Conservation (phyloP, 2,888 invertebrate species). For the Drosophila paranaensis region DNA sequence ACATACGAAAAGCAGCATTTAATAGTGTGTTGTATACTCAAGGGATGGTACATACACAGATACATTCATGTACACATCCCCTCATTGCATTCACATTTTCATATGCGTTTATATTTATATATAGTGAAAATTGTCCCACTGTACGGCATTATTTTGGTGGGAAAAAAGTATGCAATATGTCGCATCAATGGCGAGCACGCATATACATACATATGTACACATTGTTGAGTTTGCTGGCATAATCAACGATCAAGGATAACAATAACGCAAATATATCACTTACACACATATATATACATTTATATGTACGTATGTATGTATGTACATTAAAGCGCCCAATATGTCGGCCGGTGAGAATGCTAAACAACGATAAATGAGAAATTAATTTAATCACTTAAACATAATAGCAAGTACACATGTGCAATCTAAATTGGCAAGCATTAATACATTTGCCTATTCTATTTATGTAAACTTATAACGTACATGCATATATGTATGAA, state of each 20-base stretch:
- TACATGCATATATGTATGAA: conserved; percentile 33
- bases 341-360: conserved; percentile 35
- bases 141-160: conserved; percentile 47
- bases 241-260: conserved; percentile 11
- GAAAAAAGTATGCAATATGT: conserved; percentile 37
- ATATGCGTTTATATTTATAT: conserved; percentile 1
- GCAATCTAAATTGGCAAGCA: conserved; percentile 31
- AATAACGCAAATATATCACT: conserved; percentile 9
- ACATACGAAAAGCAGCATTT: conserved; percentile 1
- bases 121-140: conserved; percentile 26
- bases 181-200: neutral
- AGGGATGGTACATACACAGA: conserved; percentile 6
- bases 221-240: neutral
- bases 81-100: no score
- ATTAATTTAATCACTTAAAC: conserved; percentile 10
- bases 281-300: conserved; percentile 10
- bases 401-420: conserved; percentile 3
- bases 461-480: conserved; percentile 56
- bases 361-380: conserved; percentile 3
- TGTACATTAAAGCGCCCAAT: conserved; percentile 20
- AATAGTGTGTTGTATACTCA: conserved; percentile 17
- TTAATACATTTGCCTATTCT: conserved; percentile 30
- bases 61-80: conserved; percentile 4
- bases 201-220: neutral
- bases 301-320: conserved; percentile 9